A percentile compares a stretch with the other conserved stretches of the same genome.
phyloP scores from a whole-genome alignment of 2,888 invertebrate species.

The Pristionchus entomophagus region DNA sequence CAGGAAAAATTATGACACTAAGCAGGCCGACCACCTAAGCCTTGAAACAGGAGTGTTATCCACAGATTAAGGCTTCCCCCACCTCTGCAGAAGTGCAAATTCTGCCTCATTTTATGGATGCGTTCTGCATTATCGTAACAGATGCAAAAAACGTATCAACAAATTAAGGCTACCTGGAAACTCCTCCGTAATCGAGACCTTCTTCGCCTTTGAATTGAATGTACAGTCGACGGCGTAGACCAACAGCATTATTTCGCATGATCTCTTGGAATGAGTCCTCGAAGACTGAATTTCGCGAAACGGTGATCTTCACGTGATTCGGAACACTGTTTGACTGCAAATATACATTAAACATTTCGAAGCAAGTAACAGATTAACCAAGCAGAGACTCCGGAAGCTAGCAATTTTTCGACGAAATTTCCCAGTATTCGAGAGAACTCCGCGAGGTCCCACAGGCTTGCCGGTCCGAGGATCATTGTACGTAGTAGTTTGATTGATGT shows the following conservation, averaged over 20 bases:
- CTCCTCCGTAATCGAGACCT: conserved; percentile 98
- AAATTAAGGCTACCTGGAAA: conserved; percentile 89
- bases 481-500: conserved; percentile 96
- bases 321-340: conserved; percentile 94
- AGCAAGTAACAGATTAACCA: conserved; percentile 68
- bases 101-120: background rate
- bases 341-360: conserved; percentile 22
- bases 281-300: conserved; percentile 94
- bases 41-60: too few relatives aligned
- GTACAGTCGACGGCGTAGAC: conserved; percentile 92
- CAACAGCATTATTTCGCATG: conserved; percentile 97
- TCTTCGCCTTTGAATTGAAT: conserved; percentile 99
- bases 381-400: conserved; percentile 86
- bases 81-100: too few relatives aligned
- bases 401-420: conserved; percentile 99
- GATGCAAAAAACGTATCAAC: too few relatives aligned
- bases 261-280: conserved; percentile 97
- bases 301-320: conserved; percentile 95
- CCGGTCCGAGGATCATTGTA: conserved; percentile 93
- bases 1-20: background rate
- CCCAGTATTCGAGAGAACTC: conserved; percentile 85
- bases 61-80: too few relatives aligned
- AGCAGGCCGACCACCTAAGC: too few relatives aligned
- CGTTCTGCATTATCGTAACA: background rate
- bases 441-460: conserved; percentile 75